Conservation (phyloP, 2,888 invertebrate species). For the Heliconius ethilla region DNA sequence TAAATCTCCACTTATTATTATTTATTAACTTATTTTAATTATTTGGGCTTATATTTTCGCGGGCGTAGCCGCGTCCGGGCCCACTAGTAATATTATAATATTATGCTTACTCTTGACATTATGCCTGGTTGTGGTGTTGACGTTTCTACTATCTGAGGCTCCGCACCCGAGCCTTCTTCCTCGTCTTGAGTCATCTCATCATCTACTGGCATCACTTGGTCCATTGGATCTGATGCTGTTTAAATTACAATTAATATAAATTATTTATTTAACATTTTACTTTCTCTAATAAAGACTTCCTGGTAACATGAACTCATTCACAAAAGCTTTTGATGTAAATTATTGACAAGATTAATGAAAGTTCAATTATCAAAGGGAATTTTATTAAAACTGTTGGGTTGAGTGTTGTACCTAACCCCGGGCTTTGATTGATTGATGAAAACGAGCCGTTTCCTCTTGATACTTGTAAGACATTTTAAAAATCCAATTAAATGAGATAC, state of each 20-base stretch:
- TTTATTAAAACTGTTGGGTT: slow-evolving; percentile 5
- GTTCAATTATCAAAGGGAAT: slow-evolving; percentile 22
- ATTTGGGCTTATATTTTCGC: too few relatives aligned
- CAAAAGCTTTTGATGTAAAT: slow-evolving; percentile 18
- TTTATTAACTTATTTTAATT: too few relatives aligned
- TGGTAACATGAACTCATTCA: slow-evolving; percentile 7
- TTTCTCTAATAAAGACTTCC: background rate
- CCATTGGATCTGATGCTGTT: slow-evolving; percentile 44
- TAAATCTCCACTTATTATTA: too few relatives aligned
- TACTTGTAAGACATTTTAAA: background rate
- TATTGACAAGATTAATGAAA: slow-evolving; percentile 19
- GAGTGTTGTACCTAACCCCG: background rate
- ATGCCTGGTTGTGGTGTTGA: slow-evolving; percentile 49
- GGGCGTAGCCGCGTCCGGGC: too few relatives aligned
- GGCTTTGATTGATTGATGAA: slow-evolving; percentile 1
- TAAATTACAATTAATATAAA: background rate
- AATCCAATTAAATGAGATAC: background rate
- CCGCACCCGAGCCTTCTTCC: slow-evolving; percentile 81
- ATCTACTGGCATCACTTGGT: slow-evolving; percentile 60
- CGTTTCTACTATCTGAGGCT: slow-evolving; percentile 58
- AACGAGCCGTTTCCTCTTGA: background rate
- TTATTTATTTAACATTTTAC: background rate
- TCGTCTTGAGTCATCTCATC: slow-evolving; percentile 58
- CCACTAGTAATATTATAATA: background rate
- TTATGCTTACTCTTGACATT: slow-evolving; percentile 57